Evolutionary conservation across 2,113 vertebrate species (phyloP).

Genomic region (Elgaria multicarinata): DNA sequence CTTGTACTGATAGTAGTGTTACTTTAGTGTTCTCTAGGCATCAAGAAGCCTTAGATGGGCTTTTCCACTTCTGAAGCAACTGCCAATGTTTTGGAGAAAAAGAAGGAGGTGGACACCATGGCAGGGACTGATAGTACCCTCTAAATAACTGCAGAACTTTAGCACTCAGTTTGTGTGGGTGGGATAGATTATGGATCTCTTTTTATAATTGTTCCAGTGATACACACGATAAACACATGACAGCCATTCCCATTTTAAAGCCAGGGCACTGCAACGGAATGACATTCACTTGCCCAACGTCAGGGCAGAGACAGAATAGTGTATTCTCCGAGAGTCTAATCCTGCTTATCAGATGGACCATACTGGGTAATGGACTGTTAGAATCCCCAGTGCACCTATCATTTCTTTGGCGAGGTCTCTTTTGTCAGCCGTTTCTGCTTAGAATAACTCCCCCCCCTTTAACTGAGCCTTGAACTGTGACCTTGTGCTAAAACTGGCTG

Average conservation of each 20-base stretch:
- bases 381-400: neutral
- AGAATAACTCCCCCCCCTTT: neutral
- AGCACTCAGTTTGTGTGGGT: neutral
- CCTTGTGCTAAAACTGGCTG: conserved; percentile 35
- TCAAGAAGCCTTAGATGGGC: neutral
- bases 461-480: conserved; percentile 20
- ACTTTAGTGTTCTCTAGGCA: neutral
- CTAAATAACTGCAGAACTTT: neutral
- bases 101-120: too few relatives aligned
- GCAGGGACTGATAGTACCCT: too few relatives aligned
- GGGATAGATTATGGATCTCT: neutral
- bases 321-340: neutral
- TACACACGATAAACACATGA: neutral
- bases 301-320: neutral
- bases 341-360: neutral
- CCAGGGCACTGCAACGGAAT: neutral
- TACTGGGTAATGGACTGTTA: neutral
- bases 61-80: neutral
- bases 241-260: neutral
- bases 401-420: neutral
- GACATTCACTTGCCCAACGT: too few relatives aligned
- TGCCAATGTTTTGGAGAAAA: neutral
- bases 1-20: neutral
- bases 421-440: neutral
- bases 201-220: neutral